Evolutionary conservation across 2,113 vertebrate genomes (phyloP), one percentile per base, ranked within the genome.

Genomic region (Limnothrissa miodon): DNA sequence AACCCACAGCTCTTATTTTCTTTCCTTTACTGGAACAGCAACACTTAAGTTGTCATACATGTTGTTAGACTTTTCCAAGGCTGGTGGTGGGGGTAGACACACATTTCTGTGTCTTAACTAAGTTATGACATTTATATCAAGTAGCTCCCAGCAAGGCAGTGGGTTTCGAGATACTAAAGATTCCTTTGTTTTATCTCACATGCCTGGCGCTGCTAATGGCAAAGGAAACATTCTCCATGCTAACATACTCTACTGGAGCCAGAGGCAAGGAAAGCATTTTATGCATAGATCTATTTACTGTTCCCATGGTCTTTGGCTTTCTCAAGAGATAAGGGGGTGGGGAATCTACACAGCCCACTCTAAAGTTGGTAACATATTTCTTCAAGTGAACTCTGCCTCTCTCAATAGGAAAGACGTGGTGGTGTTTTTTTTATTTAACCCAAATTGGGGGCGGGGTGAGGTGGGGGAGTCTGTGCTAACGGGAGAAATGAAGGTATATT

Each of bases 271-370:
- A 62, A 82, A 89, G 85, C 66, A 86, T 86, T 33, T 87, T 92
- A 82, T 83, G 88, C 90, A 94, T 90, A 90, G 87, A 88, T 90
- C 81, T 90, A 88, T 92, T 93, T 94, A 90, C 91, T 90, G 91
- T 94, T 96, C 94, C 87, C 93, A 95, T 90, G 89, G 91, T 90
- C 89, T 85, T 78, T 4, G 45, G 45, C 89, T 84, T 51, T 88
- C 33, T 78, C 81, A 66, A 84, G 84, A 29, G 62, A 70, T 70
- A 70, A 70, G 84, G 45, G 82, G 80, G 56, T 90, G 78, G 10
- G 62, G 0, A 45, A 83, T 29, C 89, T 81, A 82, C 82, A 88
- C 83, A 87, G 85, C 87, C 84, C 81, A 85, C 84, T 86, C 88
- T 80, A 82, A 86, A 83, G 82, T 90, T 92, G 91, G 86, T 94